phyloP scores from a whole-genome alignment of 2,888 invertebrate genomes.

The Thyatira batis region DNA sequence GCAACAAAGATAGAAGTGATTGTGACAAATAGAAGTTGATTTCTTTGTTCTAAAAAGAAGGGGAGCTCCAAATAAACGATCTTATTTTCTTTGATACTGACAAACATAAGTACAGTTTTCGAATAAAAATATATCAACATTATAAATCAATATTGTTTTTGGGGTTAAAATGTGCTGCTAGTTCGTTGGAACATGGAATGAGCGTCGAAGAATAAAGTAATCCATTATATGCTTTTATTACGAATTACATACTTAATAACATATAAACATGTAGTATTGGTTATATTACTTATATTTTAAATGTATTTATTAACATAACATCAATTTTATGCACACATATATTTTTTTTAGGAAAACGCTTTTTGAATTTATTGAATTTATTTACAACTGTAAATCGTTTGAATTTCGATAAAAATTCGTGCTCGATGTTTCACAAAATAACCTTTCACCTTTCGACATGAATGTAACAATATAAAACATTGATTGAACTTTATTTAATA shows the following conservation, averaged over 20 bases:
- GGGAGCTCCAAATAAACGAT: neutral
- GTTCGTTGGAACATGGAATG: too few species aligned
- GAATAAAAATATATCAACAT: too few species aligned
- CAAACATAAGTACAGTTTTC: neutral
- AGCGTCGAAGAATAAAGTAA: too few species aligned
- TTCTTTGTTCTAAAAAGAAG: neutral
- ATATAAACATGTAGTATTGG: neutral
- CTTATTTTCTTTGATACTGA: too few species aligned
- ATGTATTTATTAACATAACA: too few species aligned
- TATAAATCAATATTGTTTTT: too few species aligned
- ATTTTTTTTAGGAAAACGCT: neutral
- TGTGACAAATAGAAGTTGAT: slow-evolving; percentile 1
- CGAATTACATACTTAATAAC: too few species aligned
- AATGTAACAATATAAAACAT: neutral
- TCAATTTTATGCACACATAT: too few species aligned
- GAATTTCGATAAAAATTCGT: neutral
- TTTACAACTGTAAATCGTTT: neutral
- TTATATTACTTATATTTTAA: neutral
- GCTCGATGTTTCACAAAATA: neutral
- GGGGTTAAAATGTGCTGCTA: too few species aligned
- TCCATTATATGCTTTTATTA: too few species aligned
- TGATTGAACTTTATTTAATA: slow-evolving; percentile 1
- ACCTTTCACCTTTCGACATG: neutral
- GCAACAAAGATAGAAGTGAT: neutral
- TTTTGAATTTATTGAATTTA: neutral